Conservation (phyloP, 2,113 vertebrate species). For the Columba janthina region DNA sequence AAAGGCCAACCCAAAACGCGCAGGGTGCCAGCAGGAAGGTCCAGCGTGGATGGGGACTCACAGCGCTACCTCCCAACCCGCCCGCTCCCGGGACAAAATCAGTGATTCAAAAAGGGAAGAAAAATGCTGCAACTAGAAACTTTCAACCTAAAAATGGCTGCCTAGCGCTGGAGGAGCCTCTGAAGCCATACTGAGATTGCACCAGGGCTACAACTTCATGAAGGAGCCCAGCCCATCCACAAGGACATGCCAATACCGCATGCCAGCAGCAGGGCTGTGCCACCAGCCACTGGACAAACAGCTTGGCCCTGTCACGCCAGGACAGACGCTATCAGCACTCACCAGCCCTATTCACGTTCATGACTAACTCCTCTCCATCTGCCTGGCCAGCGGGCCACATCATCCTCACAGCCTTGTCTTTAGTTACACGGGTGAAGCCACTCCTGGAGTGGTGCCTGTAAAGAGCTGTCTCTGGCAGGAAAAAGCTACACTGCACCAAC, state of each 20-base stretch:
- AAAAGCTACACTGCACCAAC: neutral
- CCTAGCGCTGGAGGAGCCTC: neutral
- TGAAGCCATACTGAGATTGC: neutral
- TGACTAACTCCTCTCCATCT: neutral
- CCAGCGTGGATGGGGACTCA: neutral
- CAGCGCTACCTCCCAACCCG: neutral
- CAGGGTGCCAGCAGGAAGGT: fast-evolving
- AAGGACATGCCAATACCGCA: neutral
- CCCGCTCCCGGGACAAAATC: neutral
- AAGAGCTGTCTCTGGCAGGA: neutral
- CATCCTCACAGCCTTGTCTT: neutral
- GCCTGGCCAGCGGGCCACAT: neutral
- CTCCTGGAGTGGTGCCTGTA: neutral
- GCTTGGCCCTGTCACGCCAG: fast-evolving
- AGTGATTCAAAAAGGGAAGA: neutral
- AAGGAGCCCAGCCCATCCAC: neutral
- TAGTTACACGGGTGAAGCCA: neutral
- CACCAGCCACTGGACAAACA: neutral
- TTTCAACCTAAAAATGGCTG: neutral
- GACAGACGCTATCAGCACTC: fast-evolving
- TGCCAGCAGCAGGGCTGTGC: neutral
- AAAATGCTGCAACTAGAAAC: neutral
- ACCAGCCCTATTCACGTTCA: neutral
- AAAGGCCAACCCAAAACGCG: neutral
- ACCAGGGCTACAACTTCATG: neutral